Conservation (phyloP, 2,888 invertebrate genomes). For the Sisyra terminalis region DNA sequence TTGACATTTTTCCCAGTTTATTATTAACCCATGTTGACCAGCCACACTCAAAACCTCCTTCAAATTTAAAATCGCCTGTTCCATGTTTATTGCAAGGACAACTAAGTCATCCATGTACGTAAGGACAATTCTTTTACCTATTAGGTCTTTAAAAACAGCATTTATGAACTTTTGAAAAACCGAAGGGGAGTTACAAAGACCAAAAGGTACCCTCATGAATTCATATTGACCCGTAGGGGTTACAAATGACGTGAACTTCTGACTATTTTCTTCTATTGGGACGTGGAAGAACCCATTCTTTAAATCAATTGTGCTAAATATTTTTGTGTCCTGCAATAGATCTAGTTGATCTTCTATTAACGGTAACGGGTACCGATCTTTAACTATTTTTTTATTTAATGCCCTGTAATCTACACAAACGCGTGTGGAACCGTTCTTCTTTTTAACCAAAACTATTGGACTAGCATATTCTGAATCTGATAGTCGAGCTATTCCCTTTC, state of each 20-base stretch:
- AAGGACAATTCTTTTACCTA: not conserved
- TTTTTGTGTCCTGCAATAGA: not conserved
- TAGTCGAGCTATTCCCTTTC: too few species aligned
- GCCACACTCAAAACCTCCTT: not conserved
- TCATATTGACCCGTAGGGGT: too few species aligned
- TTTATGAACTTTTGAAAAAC: not conserved
- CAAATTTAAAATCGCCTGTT: not conserved
- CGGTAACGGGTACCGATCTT: not conserved
- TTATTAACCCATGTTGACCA: not conserved
- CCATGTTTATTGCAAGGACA: not conserved
- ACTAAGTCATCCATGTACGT: not conserved
- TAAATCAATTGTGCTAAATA: not conserved
- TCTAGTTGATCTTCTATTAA: not conserved
- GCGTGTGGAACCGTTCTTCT: not conserved
- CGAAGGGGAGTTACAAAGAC: too few species aligned
- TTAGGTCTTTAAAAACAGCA: not conserved
- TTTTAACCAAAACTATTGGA: not conserved
- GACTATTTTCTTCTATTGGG: not conserved
- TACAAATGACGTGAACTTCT: not conserved
- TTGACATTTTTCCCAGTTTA: not conserved
- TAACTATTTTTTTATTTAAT: not conserved
- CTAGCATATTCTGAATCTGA: slow-evolving; percentile 2
- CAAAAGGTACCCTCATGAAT: too few species aligned
- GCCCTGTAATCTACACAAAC: not conserved
- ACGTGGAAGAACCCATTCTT: not conserved